phyloP scores from a whole-genome alignment of 2,888 invertebrate genomes.

The Oscheius sp. region DNA sequence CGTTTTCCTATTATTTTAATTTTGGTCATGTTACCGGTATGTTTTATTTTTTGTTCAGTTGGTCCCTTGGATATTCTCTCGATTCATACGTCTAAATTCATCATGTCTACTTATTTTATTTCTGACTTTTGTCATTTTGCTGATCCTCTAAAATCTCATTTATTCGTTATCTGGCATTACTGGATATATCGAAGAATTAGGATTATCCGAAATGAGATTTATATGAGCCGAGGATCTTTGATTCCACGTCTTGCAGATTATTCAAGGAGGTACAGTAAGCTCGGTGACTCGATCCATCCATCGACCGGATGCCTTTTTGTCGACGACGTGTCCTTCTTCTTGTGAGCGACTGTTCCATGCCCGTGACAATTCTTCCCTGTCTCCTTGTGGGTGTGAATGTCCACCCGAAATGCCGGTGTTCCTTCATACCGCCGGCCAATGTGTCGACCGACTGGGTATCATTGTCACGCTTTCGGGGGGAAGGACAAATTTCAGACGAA shows the following conservation, averaged over 20 bases:
- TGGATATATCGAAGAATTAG: not conserved
- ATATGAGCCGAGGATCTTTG: no score
- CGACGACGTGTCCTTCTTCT: constrained; percentile 56
- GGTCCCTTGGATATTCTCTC: not conserved
- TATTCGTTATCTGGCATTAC: not conserved
- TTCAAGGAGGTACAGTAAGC: not conserved
- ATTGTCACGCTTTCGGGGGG: not conserved
- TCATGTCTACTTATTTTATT: no score
- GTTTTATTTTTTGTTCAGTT: not conserved
- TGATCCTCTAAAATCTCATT: not conserved
- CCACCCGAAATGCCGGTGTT: constrained; percentile 55
- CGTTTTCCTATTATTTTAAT: not conserved
- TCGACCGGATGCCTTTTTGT: constrained; percentile 48
- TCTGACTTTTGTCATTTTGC: not conserved
- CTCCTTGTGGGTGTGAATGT: constrained; percentile 55
- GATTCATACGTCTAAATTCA: no score
- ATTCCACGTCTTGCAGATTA: constrained; percentile 1
- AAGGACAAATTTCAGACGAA: constrained; percentile 30
- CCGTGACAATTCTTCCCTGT: constrained; percentile 6
- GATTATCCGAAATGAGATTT: no score
- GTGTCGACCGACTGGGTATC: constrained; percentile 49
- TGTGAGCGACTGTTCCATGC: constrained; percentile 56
- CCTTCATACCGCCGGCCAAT: constrained; percentile 52
- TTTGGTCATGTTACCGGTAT: not conserved
- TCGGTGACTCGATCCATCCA: constrained; percentile 14